Evolutionary conservation across 2,113 vertebrate genomes (phyloP).

Genomic region (Clinocottus analis): DNA sequence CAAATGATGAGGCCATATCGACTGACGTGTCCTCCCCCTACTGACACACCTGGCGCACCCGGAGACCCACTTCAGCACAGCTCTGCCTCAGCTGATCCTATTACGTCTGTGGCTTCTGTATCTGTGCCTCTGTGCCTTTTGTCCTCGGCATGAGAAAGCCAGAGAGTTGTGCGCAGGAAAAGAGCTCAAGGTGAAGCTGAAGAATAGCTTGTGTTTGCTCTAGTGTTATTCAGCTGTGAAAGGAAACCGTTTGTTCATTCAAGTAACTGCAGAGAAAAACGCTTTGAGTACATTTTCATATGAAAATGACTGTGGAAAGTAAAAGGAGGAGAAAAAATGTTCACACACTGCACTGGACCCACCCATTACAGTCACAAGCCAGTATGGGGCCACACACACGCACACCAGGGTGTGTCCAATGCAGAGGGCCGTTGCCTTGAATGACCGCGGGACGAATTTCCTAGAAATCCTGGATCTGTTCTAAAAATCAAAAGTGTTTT

Average conservation of each 20-base stretch:
- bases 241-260: slow-evolving; percentile 13
- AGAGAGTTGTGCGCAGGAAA: background rate
- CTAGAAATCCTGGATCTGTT: slow-evolving; percentile 49
- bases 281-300: slow-evolving; percentile 14
- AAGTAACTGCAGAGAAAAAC: slow-evolving; percentile 9
- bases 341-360: slow-evolving; percentile 38
- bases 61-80: slow-evolving; percentile 61
- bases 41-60: slow-evolving; percentile 61
- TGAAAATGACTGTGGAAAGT: slow-evolving; percentile 40
- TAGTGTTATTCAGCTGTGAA: slow-evolving; percentile 3
- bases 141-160: background rate
- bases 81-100: slow-evolving; percentile 36
- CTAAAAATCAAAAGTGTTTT: slow-evolving; percentile 28
- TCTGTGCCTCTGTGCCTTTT: slow-evolving; percentile 8
- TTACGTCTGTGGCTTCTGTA: slow-evolving; percentile 8
- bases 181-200: slow-evolving; percentile 16
- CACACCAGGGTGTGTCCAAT: slow-evolving; percentile 62
- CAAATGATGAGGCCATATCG: background rate
- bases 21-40: slow-evolving; percentile 4
- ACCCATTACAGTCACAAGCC: slow-evolving; percentile 60
- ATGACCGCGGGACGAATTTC: slow-evolving; percentile 45
- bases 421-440: slow-evolving; percentile 44
- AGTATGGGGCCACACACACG: slow-evolving; percentile 53
- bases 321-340: slow-evolving; percentile 32
- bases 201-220: slow-evolving; percentile 14